Percentiles rank a stretch among this genome's conserved stretches.
Conservation (phyloP, 2,888 invertebrate species). For the Subacronicta megacephala region DNA sequence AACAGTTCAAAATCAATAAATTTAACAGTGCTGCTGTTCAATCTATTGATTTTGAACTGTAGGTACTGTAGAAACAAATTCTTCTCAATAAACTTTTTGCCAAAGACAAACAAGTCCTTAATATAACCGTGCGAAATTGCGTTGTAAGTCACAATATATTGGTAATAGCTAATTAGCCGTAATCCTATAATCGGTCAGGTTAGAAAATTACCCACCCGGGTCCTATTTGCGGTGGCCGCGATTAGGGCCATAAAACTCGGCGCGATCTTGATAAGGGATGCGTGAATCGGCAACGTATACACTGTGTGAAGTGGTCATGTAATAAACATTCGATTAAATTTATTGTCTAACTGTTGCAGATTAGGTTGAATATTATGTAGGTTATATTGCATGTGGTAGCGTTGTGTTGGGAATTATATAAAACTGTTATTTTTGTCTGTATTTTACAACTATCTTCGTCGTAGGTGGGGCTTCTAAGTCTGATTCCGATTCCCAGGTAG, state of each 20-base stretch:
- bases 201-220: slow-evolving; percentile 86
- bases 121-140: slow-evolving; percentile 63
- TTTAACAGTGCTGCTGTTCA: too few relatives aligned
- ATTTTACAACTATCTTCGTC: too few relatives aligned
- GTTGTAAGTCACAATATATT: slow-evolving; percentile 76
- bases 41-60: too few relatives aligned
- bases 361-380: slow-evolving; percentile 25
- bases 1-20: too few relatives aligned
- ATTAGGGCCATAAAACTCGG: slow-evolving; percentile 88
- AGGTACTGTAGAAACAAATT: too few relatives aligned
- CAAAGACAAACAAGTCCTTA: slow-evolving; percentile 45
- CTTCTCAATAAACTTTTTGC: slow-evolving; percentile 13
- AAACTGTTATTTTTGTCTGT: too few relatives aligned
- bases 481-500: too few relatives aligned
- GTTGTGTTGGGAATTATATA: slow-evolving; percentile 2
- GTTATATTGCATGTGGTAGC: slow-evolving; percentile 14
- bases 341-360: slow-evolving; percentile 53
- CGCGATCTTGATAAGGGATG: slow-evolving; percentile 86
- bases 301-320: slow-evolving; percentile 46
- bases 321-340: slow-evolving; percentile 61
- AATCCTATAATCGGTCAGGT: slow-evolving; percentile 88
- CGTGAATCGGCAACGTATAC: slow-evolving; percentile 76
- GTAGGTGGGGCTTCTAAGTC: too few relatives aligned
- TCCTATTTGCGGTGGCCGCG: slow-evolving; percentile 84
- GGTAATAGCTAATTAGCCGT: slow-evolving; percentile 88